A percentile compares a stretch with the other conserved stretches of the same genome.
These are phyloP conservation scores for Pseudococcus jackbeardsleyi DNA, from an alignment of 2,888 invertebrate genomes.

Conservation along the genomic window DNA sequence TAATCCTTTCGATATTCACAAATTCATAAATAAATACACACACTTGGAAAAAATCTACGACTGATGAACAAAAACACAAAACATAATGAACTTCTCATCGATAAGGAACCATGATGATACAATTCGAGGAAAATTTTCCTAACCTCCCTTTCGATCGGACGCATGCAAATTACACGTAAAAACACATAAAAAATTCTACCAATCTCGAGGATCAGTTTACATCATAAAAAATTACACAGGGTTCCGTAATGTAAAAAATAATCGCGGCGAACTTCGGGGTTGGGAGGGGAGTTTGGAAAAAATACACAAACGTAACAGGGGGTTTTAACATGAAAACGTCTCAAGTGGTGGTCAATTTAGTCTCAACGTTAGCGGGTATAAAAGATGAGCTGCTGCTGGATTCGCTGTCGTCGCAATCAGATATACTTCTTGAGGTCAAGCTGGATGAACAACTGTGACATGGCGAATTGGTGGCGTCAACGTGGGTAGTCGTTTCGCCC, in stretches of 20 bases:
- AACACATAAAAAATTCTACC: neutral
- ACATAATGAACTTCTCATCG: too few relatives aligned
- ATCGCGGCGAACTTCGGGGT: neutral
- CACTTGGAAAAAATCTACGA: too few relatives aligned
- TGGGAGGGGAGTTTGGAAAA: neutral
- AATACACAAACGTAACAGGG: neutral
- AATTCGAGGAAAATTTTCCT: neutral
- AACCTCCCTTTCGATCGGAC: neutral
- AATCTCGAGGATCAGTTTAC: neutral
- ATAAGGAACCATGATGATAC: neutral
- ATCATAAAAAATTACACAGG: constrained; percentile 1
- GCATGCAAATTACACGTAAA: neutral
- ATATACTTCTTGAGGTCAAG: constrained; percentile 31
- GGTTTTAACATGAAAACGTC: neutral
- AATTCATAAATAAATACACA: too few relatives aligned
- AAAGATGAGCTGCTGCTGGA: constrained; percentile 31
- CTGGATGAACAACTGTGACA: constrained; percentile 21
- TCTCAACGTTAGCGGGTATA: constrained; percentile 8
- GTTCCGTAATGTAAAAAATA: neutral
- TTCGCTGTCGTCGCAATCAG: constrained; percentile 54
- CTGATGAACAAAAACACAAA: too few relatives aligned
- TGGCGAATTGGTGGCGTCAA: neutral
- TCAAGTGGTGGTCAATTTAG: constrained; percentile 18
- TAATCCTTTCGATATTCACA: too few relatives aligned
- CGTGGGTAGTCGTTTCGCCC: neutral